Percentiles rank a stretch among this genome's conserved stretches.
These are phyloP conservation scores for Corella eumyota DNA, from an alignment of 23 tunicate species.

Conservation along the genomic window DNA sequence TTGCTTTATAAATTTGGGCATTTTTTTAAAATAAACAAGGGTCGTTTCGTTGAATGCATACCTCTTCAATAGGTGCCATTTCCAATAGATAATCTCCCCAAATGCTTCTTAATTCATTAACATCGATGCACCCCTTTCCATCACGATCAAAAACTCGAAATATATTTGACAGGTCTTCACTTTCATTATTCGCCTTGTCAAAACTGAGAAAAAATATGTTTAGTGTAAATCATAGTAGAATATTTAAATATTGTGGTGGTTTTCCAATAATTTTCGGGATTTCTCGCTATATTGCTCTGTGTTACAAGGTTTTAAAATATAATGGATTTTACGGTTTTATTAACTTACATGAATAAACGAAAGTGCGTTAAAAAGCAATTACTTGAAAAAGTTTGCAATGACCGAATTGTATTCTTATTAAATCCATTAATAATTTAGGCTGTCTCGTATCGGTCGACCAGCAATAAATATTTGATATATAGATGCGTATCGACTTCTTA, in stretches of 20 bases:
- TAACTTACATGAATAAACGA: neutral
- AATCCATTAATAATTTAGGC: no score
- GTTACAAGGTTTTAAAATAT: neutral
- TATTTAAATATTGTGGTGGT: no score
- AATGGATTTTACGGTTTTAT: neutral
- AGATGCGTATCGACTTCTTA: no score
- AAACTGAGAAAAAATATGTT: slow-evolving; percentile 42
- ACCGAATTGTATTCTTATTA: no score
- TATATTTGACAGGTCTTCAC: slow-evolving; percentile 75
- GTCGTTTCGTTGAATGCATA: slow-evolving; percentile 6
- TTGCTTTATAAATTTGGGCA: neutral
- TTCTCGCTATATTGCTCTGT: no score
- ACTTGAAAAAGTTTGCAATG: no score
- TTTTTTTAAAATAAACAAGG: neutral
- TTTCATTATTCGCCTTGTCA: slow-evolving; percentile 91
- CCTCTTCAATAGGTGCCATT: slow-evolving; percentile 43
- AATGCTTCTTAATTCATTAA: slow-evolving; percentile 53
- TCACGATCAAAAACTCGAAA: slow-evolving; percentile 80
- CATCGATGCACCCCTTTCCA: slow-evolving; percentile 63
- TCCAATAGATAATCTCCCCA: slow-evolving; percentile 55
- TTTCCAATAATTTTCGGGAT: no score
- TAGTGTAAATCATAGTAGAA: no score
- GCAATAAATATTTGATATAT: no score
- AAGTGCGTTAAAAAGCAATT: no score
- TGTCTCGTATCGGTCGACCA: no score